Evolutionary conservation across 2,888 invertebrate genomes (phyloP).

Genomic region (Dascillus cervinus): DNA sequence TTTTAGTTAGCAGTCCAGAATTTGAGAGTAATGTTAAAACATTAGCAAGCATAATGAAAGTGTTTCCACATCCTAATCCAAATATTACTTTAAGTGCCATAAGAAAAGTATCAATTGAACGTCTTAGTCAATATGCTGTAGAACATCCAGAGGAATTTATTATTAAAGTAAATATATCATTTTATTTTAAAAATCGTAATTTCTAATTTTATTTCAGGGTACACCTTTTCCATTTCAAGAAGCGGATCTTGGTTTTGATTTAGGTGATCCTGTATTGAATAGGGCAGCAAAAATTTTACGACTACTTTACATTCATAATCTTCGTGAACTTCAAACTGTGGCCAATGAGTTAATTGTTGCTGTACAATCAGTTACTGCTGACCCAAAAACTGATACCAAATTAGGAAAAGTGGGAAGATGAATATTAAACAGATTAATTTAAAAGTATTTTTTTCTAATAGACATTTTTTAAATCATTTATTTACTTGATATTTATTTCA

Average conservation of each 20-base stretch:
- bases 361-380: slow-evolving; percentile 87
- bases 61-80: slow-evolving; percentile 75
- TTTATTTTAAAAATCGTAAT: slow-evolving; percentile 2
- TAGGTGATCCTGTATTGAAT: slow-evolving; percentile 57
- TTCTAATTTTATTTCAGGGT: slow-evolving; percentile 42
- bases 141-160: slow-evolving; percentile 48
- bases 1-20: slow-evolving; percentile 70
- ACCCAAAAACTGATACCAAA: slow-evolving; percentile 93
- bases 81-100: slow-evolving; percentile 65
- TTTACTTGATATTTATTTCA: too few relatives aligned
- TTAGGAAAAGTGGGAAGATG: slow-evolving; percentile 84
- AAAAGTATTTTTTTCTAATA: slow-evolving; percentile 4
- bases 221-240: slow-evolving; percentile 63
- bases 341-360: slow-evolving; percentile 92
- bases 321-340: slow-evolving; percentile 80
- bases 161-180: slow-evolving; percentile 33
- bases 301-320: slow-evolving; percentile 74
- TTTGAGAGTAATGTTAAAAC: slow-evolving; percentile 76
- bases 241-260: slow-evolving; percentile 57
- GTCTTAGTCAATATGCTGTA: slow-evolving; percentile 52
- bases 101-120: slow-evolving; percentile 51
- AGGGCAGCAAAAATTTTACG: slow-evolving; percentile 70
- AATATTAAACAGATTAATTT: slow-evolving; percentile 15
- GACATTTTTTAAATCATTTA: too few relatives aligned
- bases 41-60: slow-evolving; percentile 70